Conservation (phyloP, 2,113 vertebrate genomes). For the Oncorhynchus gorbuscha region DNA sequence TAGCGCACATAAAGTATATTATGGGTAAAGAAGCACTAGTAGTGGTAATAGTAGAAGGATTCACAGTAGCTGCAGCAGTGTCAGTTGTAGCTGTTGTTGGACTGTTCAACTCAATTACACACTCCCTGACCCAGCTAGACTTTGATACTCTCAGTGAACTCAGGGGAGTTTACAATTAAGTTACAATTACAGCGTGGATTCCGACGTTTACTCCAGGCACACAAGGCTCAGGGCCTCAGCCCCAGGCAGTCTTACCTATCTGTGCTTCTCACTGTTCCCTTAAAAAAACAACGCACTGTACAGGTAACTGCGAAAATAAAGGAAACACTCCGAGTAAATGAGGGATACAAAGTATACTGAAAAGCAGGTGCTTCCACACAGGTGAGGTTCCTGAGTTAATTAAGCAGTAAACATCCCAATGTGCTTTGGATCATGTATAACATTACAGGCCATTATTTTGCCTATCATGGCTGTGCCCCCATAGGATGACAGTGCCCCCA, state of each 20-base stretch:
- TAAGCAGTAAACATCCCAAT: no score
- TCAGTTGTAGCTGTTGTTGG: slow-evolving; percentile 5
- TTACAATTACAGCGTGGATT: slow-evolving; percentile 38
- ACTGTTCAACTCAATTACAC: slow-evolving; percentile 19
- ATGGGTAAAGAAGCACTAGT: not conserved
- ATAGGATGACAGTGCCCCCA: no score
- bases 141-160: slow-evolving; percentile 48
- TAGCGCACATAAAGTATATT: not conserved
- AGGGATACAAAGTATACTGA: no score
- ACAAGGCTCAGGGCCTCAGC: not conserved
- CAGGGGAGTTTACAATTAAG: slow-evolving; percentile 36
- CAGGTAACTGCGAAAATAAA: no score
- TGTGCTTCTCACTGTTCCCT: slow-evolving; percentile 11
- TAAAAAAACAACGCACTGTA: no score
- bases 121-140: slow-evolving; percentile 35
- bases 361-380: no score
- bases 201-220: slow-evolving; percentile 28
- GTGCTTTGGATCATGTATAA: no score
- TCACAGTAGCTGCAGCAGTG: not conserved
- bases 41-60: not conserved
- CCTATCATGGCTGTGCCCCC: no score
- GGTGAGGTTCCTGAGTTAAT: no score
- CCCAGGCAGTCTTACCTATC: slow-evolving; percentile 16
- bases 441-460: no score
- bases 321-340: no score